Base-by-base conservation (phyloP, 2,113 vertebrate species). In the Columbina picui region DNA sequence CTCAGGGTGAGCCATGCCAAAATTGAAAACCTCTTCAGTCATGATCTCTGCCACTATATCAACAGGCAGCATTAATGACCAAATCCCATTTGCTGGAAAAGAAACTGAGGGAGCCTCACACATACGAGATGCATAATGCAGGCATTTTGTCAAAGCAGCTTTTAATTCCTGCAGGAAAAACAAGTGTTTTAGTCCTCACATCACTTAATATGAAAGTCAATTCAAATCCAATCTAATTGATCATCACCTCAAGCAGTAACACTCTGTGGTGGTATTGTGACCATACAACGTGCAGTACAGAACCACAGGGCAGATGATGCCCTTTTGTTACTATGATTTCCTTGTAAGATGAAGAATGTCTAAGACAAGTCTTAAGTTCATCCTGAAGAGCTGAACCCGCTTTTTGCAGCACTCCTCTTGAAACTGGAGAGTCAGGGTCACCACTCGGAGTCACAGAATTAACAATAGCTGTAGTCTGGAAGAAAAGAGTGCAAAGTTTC, bases 381-480 rank as follows among this genome's bases (percentile, higher is more conserved):
- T 16, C 0, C 60, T 96, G 84, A 84, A 99, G 84, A 68, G 7
- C 7, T 10, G 2, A 0, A 14, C 98, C 98, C 18, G 97, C 98
- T 94, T 96, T 97, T 6, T 34, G 1, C 53, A 98, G 30, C 89
- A 99, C 93, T 47, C 79, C 50, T 0, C 0, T 12, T 29, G 98
- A 98, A 73, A 98, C 77, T 19, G 96, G 96, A 2, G 0, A 0
- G 2, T 0, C 17, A 64, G 97, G 43, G 19, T 91, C 0, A 4
- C 5, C 19, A 1, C 1, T 0, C 5, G 0, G 0, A 36, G 19
- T 11, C 53, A 96, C 10, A 5, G 96, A 97, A 94, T 98, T 98
- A 43, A 99, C 98, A 86, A 99, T 95, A 77, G 98, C 96, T 36
- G 98, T 94, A 2, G 98, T 97, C 99, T 99, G 95, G 45, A 96